Evolutionary conservation across 2,888 invertebrate genomes (phyloP), one percentile per base, ranked within the genome.

Genomic region (Auanema sp.): DNA sequence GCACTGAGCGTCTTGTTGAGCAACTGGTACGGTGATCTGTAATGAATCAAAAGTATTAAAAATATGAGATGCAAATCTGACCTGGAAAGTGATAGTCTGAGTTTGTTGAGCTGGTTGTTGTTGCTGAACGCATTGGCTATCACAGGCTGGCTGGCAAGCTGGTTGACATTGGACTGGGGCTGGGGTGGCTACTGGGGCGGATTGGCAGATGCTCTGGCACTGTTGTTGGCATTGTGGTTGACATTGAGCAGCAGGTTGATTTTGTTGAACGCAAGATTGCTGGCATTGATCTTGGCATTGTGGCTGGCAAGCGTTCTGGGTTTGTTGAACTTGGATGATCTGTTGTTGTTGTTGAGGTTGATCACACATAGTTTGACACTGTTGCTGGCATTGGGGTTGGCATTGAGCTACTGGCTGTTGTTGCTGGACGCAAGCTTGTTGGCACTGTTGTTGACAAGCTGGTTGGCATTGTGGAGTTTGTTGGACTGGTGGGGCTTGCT

Each of bases 251-350:
- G 47, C 58, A 43, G 69, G 65, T 59, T 64, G 68, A 24, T 70
- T 64, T 44, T 67, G 58, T 55, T 64, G 64, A 24, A 49, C 44
- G 56, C 71, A 71, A 50, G 50, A 53, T 10, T 64, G 51, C 47
- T 69, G 66, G 61, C 71, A 72, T 12, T 60, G 60, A 55, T 72
- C 69, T 50, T 67, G 65, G 58, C 71, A 72, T 23, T 60, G 59
- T 58, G 69, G 71, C 60, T 69, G 69, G 60, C 68, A 67, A 52
- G 14, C 33, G 33, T 33, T 33, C 8, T 33, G 33, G 8, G 33
- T 8, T 33, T 52, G 53, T 23, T 52, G 53, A 33, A 33, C 33
- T 8, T 33, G 33, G 33, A 33, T 33, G 33, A 8, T 3, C 8
- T 33, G 33, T 33, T 33, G 61, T 49, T 18, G 42, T 51, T 60